A percentile compares a stretch with the other conserved stretches of the same genome.
phyloP scores from a whole-genome alignment of 2,113 vertebrate species.

The Rhipidura dahli region DNA sequence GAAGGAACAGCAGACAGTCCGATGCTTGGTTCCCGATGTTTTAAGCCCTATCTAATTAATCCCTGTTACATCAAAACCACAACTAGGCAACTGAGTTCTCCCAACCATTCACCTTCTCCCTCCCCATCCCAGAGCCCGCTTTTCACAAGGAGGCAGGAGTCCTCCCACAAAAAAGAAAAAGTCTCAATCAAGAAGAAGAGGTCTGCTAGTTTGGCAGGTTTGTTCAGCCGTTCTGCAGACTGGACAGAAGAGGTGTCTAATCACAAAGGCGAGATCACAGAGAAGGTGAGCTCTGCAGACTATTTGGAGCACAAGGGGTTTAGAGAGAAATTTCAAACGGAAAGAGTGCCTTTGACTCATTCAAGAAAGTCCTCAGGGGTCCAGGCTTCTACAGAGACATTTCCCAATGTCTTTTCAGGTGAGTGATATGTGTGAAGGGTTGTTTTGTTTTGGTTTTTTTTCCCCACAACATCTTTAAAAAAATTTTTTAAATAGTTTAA shows the following conservation, averaged over 20 bases:
- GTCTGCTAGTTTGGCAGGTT: slow-evolving; percentile 72
- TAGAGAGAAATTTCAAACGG: slow-evolving; percentile 58
- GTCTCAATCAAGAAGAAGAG: slow-evolving; percentile 69
- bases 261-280: background rate
- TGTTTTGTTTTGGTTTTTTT: background rate
- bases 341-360: slow-evolving; percentile 71
- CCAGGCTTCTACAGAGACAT: slow-evolving; percentile 77
- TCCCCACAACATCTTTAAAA: background rate
- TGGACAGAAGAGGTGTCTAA: slow-evolving; percentile 84
- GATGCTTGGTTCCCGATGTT: slow-evolving; percentile 70
- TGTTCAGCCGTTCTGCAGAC: slow-evolving; percentile 88
- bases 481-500: background rate
- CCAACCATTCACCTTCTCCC: slow-evolving; percentile 80
- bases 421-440: slow-evolving; percentile 44
- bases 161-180: slow-evolving; percentile 64
- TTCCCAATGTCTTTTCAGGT: slow-evolving; percentile 93
- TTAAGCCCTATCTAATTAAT: slow-evolving; percentile 84
- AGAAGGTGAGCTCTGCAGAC: slow-evolving; percentile 73
- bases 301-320: slow-evolving; percentile 68
- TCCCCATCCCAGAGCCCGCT: slow-evolving; percentile 89
- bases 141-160: slow-evolving; percentile 73
- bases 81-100: slow-evolving; percentile 91
- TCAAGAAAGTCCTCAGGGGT: slow-evolving; percentile 77
- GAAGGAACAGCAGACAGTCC: slow-evolving; percentile 71
- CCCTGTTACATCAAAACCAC: slow-evolving; percentile 95